Evolutionary conservation across 2,113 vertebrate species (phyloP).

Genomic region (Elgaria multicarinata): DNA sequence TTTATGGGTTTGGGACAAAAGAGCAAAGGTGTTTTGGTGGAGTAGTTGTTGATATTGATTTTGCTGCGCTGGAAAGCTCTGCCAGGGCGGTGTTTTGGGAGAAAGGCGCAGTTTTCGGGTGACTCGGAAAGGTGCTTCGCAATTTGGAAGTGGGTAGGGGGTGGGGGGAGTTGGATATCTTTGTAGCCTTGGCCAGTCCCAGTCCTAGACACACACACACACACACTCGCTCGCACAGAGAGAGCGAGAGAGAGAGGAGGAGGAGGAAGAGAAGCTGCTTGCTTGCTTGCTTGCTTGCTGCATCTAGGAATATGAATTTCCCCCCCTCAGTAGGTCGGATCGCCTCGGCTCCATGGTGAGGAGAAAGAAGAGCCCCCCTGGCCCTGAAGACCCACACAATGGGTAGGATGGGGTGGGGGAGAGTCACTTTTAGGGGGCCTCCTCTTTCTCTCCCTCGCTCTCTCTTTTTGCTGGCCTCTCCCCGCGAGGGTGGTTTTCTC

Average conservation of each 20-base stretch:
- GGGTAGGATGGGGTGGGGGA: conserved; percentile 77
- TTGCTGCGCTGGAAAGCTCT: not conserved
- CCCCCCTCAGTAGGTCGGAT: conserved; percentile 70
- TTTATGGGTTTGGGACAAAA: not conserved
- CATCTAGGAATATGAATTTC: conserved; percentile 83
- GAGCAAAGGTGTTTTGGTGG: not conserved
- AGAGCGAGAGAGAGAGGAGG: conserved; percentile 56
- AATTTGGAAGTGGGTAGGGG: conserved; percentile 34
- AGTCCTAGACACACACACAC: conserved; percentile 72
- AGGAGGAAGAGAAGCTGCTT: conserved; percentile 62
- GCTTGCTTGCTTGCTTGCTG: conserved; percentile 50
- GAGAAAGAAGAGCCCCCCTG: conserved; percentile 82
- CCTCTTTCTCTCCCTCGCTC: conserved; percentile 2
- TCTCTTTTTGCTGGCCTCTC: not conserved
- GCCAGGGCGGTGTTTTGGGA: not conserved
- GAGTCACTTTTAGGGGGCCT: conserved; percentile 78
- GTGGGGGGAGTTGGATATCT: conserved; percentile 67
- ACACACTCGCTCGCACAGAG: conserved; percentile 14
- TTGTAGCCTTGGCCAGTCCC: conserved; percentile 83
- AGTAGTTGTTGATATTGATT: too few relatives aligned
- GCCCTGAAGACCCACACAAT: conserved; percentile 79
- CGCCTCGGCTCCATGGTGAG: conserved; percentile 88
- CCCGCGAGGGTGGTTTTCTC: conserved; percentile 50
- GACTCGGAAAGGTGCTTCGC: conserved; percentile 42
- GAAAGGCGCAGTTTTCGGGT: conserved; percentile 56